Evolutionary conservation across 2,888 invertebrate species (phyloP), one percentile per base, ranked within the genome.

Genomic region (Zaprionus bogoriensis): DNA sequence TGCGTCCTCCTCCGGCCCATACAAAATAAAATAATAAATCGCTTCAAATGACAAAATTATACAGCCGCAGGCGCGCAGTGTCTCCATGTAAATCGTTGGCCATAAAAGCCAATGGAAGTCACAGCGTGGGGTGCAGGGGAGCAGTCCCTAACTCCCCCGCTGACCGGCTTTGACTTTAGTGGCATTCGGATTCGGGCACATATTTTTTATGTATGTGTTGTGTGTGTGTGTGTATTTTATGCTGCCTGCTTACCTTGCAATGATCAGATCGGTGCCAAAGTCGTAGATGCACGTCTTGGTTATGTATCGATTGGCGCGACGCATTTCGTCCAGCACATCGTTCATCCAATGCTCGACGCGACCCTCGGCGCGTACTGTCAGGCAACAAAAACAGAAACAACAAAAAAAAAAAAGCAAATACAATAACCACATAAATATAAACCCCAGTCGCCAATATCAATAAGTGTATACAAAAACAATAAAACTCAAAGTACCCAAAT

Each of bases 341-440:
- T 95, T 96, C 97, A 98, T 97, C 98, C 98, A 98, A 78, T 96
- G 95, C 90, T 98, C 98, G 0, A 98, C 96, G 70, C 95, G 94
- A 0, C 96, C 96, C 77, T 95, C 95, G 0, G 96, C 95, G 51
- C 92, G 90, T 0, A 97, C 95, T 90, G 74, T 46, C 19, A 42
- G 42, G 41, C 38, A n/a, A 61, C 28, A 22, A 38, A 14, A 55
- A 45, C 30, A 42, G 46, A n/a, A 22, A 23, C 12, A n/a, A n/a
- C n/a, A n/a, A n/a, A n/a, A n/a, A n/a, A n/a, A n/a, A n/a, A n/a
- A n/a, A 44, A 55, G 48, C 39, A 67, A 67, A 57, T 60, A 67
- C 73, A 77, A 84, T 75, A 80, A 74, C 78, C 85, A 77, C 84
- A 86, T 81, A 83, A 87, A 85, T 79, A 85, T 79, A 69, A 84